Evolutionary conservation across 2,888 invertebrate genomes (phyloP).

Genomic region (Pantelozetes paolii): DNA sequence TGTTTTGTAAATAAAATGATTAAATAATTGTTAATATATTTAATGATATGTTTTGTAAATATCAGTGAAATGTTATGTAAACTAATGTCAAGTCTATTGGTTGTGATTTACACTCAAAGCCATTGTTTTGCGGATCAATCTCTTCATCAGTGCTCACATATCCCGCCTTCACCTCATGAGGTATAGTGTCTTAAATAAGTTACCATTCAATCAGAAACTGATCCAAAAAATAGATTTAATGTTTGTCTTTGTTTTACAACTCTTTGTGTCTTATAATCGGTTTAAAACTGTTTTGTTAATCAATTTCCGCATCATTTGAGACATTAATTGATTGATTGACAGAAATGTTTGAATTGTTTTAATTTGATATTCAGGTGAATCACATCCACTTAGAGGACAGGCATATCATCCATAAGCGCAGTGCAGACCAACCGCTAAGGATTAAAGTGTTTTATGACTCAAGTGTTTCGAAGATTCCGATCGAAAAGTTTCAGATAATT

Average conservation of each 20-base stretch:
- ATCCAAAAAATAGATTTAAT: no score
- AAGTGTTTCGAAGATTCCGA: conserved; percentile 78
- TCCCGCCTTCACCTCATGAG: conserved; percentile 3
- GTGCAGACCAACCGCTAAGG: conserved; percentile 73
- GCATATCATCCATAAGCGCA: conserved; percentile 71
- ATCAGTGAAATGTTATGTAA: not conserved
- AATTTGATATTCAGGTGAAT: conserved; percentile 58
- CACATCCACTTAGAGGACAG: conserved; percentile 74
- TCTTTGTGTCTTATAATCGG: no score
- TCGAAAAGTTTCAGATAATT: conserved; percentile 76
- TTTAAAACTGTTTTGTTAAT: no score
- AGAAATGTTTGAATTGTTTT: not conserved
- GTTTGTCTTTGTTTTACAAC: no score
- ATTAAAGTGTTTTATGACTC: conserved; percentile 80
- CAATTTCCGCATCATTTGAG: no score
- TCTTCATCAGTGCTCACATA: not conserved
- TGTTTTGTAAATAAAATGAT: no score
- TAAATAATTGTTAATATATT: no score
- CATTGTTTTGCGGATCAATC: not conserved
- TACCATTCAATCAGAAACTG: not conserved
- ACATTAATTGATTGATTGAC: no score
- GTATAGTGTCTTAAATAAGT: not conserved
- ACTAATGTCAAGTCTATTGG: not conserved
- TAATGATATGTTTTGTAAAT: no score
- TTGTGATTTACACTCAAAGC: not conserved